These are phyloP conservation scores for Troides helena DNA, from an alignment of 2,888 invertebrate genomes.

Conservation along the genomic window DNA sequence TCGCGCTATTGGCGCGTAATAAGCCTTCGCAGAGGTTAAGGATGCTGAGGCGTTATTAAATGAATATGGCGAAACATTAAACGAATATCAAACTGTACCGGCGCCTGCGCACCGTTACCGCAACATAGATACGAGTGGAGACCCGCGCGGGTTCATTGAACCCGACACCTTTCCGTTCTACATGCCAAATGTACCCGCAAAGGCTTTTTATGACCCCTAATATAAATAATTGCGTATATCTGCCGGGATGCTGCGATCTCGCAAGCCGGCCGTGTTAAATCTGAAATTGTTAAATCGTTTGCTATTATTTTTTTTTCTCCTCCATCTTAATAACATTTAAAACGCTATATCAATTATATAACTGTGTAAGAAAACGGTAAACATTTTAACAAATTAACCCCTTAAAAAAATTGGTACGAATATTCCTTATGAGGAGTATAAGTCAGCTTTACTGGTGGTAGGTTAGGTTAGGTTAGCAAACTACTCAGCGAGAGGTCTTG, in stretches of 20 bases:
- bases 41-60: slow-evolving; percentile 44
- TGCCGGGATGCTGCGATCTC: neutral
- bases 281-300: slow-evolving; percentile 16
- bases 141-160: slow-evolving; percentile 32
- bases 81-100: slow-evolving; percentile 51
- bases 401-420: too few relatives aligned
- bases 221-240: slow-evolving; percentile 28
- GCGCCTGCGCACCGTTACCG: slow-evolving; percentile 54
- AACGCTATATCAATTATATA: neutral
- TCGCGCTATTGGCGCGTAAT: too few relatives aligned
- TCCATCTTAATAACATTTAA: neutral
- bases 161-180: slow-evolving; percentile 27
- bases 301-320: neutral
- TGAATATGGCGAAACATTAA: slow-evolving; percentile 58
- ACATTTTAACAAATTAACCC: too few relatives aligned
- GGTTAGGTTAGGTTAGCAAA: too few relatives aligned
- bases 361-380: neutral
- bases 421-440: too few relatives aligned
- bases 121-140: slow-evolving; percentile 34
- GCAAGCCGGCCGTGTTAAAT: slow-evolving; percentile 19
- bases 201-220: slow-evolving; percentile 22
- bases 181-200: slow-evolving; percentile 13
- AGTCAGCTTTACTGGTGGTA: too few relatives aligned
- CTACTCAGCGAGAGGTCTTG: too few relatives aligned
- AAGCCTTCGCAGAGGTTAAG: neutral